Evolutionary conservation across 2,888 invertebrate genomes (phyloP).

Genomic region (Alloplasta piceator): DNA sequence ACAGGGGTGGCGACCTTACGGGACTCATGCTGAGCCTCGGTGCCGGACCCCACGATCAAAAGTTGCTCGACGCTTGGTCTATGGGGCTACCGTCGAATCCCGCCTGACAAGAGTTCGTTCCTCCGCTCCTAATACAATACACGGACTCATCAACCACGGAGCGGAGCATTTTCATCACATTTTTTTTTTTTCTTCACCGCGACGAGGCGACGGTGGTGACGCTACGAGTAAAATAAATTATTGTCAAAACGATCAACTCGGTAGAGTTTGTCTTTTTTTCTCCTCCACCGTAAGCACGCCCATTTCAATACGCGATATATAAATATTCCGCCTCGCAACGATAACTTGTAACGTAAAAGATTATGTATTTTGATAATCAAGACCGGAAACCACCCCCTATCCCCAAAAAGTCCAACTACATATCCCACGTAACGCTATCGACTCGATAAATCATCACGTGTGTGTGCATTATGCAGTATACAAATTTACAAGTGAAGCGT

Average conservation of each 20-base stretch:
- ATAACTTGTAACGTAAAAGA: slow-evolving; percentile 42
- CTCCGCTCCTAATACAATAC: not conserved
- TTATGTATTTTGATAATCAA: slow-evolving; percentile 53
- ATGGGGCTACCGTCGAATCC: slow-evolving; percentile 81
- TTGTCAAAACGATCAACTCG: slow-evolving; percentile 3
- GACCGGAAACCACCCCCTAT: slow-evolving; percentile 33
- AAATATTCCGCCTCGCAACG: not conserved
- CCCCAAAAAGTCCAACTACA: slow-evolving; percentile 31
- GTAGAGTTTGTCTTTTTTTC: not conserved
- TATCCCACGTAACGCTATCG: slow-evolving; percentile 37
- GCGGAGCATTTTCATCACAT: slow-evolving; percentile 29
- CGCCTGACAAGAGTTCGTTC: slow-evolving; percentile 69
- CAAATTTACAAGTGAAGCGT: no score
- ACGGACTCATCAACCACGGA: not conserved
- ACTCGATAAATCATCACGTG: slow-evolving; percentile 11
- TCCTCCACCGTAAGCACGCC: not conserved
- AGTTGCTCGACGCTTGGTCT: slow-evolving; percentile 80
- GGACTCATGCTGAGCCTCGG: slow-evolving; percentile 81
- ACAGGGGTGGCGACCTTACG: slow-evolving; percentile 75
- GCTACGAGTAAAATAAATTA: slow-evolving; percentile 37
- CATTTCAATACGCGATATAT: not conserved
- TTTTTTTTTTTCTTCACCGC: slow-evolving; percentile 20
- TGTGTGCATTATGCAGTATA: no score
- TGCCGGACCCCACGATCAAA: slow-evolving; percentile 80
- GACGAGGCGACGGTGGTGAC: not conserved